Conservation (phyloP, 2,797 vertebrate species). For the Cyprinodon diabolis region DNA sequence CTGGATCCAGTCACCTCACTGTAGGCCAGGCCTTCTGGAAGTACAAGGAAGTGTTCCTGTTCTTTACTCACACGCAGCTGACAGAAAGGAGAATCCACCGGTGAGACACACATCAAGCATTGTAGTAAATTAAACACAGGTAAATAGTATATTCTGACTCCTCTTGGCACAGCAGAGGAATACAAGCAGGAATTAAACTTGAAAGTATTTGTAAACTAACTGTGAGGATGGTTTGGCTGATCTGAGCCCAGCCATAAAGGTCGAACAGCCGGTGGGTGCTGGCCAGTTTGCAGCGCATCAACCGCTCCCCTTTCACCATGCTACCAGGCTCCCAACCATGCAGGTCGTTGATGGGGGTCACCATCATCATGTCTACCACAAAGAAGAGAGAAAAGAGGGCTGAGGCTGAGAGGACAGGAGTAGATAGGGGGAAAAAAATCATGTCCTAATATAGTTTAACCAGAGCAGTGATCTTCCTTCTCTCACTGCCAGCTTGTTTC, state of each 20-base stretch:
- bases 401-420: not conserved
- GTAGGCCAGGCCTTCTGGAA: constrained; percentile 88
- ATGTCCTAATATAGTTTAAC: no score
- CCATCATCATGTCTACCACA: constrained; percentile 84
- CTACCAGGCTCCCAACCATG: constrained; percentile 84
- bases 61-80: constrained; percentile 96
- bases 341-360: constrained; percentile 93
- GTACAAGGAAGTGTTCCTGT: constrained; percentile 95
- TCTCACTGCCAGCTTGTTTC: no score
- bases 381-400: constrained; percentile 52
- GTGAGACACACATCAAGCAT: not conserved
- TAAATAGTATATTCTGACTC: no score
- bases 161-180: not conserved
- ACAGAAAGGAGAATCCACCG: not conserved
- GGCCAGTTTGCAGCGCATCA: constrained; percentile 95
- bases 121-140: not conserved
- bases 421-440: no score
- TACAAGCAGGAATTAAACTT: not conserved
- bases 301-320: constrained; percentile 91
- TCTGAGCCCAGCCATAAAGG: constrained; percentile 92
- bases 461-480: no score
- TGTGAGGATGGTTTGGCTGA: constrained; percentile 87
- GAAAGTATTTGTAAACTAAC: constrained; percentile 72
- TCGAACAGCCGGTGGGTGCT: constrained; percentile 92
- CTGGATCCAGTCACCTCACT: constrained; percentile 91